These are phyloP conservation scores for Spea hammondii DNA, from an alignment of 2,797 vertebrate species.

Conservation along the genomic window DNA sequence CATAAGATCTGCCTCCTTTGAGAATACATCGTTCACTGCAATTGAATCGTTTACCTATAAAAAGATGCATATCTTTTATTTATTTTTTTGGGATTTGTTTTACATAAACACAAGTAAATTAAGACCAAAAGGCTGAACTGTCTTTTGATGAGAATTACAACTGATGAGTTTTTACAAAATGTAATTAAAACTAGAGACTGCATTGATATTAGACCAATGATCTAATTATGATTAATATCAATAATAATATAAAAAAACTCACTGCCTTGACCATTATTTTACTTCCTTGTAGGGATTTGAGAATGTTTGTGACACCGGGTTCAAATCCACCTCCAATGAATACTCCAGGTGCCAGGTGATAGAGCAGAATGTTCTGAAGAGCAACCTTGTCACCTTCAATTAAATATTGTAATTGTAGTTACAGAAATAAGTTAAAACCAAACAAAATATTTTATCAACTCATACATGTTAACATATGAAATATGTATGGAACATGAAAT, in stretches of 20 bases:
- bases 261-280: conserved; percentile 85
- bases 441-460: too few relatives aligned
- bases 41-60: conserved; percentile 81
- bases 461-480: too few relatives aligned
- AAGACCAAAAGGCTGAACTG: background rate
- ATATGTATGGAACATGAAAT: too few relatives aligned
- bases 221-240: too few relatives aligned
- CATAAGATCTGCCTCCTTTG: conserved; percentile 85
- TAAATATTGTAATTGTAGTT: background rate
- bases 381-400: conserved; percentile 79
- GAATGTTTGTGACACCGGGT: conserved; percentile 86
- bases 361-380: conserved; percentile 88
- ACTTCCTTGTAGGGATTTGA: conserved; percentile 88
- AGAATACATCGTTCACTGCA: conserved; percentile 79
- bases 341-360: conserved; percentile 85
- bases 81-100: background rate
- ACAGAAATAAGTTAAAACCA: too few relatives aligned
- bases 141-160: background rate
- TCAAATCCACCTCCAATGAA: conserved; percentile 91
- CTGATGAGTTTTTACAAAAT: too few relatives aligned
- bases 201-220: too few relatives aligned
- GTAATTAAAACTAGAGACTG: too few relatives aligned
- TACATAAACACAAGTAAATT: background rate
- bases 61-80: conserved; percentile 6
- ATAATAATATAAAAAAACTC: conserved; percentile 59